Evolutionary conservation across 2,888 invertebrate species (phyloP), one percentile per base, ranked within the genome.

Genomic region (Eremobia ochroleuca): DNA sequence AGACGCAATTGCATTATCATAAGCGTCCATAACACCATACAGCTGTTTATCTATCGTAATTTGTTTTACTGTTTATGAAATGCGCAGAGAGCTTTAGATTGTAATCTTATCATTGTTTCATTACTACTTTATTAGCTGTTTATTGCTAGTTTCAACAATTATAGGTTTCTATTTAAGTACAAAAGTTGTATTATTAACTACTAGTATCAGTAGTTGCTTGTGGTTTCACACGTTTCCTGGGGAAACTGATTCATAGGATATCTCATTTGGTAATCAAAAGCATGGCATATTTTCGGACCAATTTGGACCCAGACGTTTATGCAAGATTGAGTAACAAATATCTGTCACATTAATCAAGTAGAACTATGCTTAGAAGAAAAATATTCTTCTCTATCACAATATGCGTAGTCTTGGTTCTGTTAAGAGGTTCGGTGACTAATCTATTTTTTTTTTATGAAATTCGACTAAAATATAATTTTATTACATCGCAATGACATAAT

Each of bases 21-120:
- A 58, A 46, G 15, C 58, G 37, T 77, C 55, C 46, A 71, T 71
- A 34, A 58, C 28, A 62, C 3, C 61, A 49, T 49, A 67, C 18
- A 37, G 52, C 31, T 59, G 43, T 74, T 55, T 69, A 55, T 28
- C 58, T 34, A 76, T 52, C n/a, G 2, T 77, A 65, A 82, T 86
- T 86, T 79, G 73, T 77, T 76, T 62, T 73, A 68, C 58, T 43
- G 62, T 71, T 71, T 43, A 65, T 69, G 18, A 61, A 34, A 49
- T 46, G 64, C n/a, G 43, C 37, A 61, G 21, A 40, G 6, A 72
- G 64, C 55, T 64, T 74, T 70, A 65, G 71, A 73, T 67, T 65
- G n/a, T 64, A 70, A 78, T 85, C 74, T 79, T 85, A 73, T 84
- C 69, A 46, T 71, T 68, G 73, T 46, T 83, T 52, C 52, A 52